Conservation (phyloP, 2,888 invertebrate genomes). For the Melanophora roralis region DNA sequence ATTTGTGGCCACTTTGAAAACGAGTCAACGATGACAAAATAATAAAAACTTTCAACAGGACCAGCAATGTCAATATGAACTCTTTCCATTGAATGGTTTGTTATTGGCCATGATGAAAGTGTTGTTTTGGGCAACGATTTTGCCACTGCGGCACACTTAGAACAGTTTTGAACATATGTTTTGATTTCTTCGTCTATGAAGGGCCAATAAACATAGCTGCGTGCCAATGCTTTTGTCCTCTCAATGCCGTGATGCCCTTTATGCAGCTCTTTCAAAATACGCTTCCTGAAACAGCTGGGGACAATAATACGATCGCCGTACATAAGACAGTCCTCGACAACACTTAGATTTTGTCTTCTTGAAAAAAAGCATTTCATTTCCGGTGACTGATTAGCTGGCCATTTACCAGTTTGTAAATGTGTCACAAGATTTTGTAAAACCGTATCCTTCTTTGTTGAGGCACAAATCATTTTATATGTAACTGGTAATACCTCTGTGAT, state of each 20-base stretch:
- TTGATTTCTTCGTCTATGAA: conserved; percentile 1
- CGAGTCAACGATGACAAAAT: conserved; percentile 27
- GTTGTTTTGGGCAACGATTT: conserved; percentile 33
- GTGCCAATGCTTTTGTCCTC: conserved; percentile 12
- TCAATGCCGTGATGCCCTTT: conserved; percentile 31
- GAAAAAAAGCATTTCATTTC: conserved; percentile 5
- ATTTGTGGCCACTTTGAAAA: conserved; percentile 45
- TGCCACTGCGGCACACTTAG: conserved; percentile 11
- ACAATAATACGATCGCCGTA: conserved; percentile 22
- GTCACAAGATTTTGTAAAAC: neutral
- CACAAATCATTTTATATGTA: conserved; percentile 30
- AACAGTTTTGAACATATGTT: conserved; percentile 12
- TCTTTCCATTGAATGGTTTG: conserved; percentile 21
- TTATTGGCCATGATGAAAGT: conserved; percentile 16
- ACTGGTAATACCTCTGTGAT: conserved; percentile 3
- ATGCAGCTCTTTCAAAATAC: conserved; percentile 22
- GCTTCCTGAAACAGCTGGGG: conserved; percentile 16
- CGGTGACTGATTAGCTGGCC: conserved; percentile 11
- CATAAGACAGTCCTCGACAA: conserved; percentile 2
- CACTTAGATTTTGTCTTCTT: conserved; percentile 11
- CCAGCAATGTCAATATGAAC: conserved; percentile 39
- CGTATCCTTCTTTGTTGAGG: conserved; percentile 11
- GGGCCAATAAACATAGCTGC: conserved; percentile 23
- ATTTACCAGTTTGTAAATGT: conserved; percentile 30
- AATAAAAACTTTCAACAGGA: conserved; percentile 22